Percentiles rank a stretch among this genome's conserved stretches.
Conservation (phyloP, 2,113 vertebrate species). For the Cyanistes caeruleus region DNA sequence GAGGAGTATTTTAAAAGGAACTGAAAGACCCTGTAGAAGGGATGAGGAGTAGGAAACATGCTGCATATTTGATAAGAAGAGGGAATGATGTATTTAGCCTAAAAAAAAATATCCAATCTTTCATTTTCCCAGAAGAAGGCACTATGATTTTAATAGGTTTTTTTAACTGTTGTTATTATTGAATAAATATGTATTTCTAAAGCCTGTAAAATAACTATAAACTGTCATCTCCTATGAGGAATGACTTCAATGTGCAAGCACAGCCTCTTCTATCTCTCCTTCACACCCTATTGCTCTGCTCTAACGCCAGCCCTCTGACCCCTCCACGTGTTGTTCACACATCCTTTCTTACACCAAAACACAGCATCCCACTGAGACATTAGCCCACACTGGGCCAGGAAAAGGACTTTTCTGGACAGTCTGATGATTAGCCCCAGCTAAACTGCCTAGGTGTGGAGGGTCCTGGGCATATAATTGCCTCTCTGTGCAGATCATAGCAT, state of each 20-base stretch:
- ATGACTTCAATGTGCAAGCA: neutral
- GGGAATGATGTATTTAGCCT: neutral
- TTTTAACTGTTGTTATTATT: neutral
- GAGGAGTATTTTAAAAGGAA: neutral
- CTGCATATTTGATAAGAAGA: neutral
- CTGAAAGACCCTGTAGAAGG: neutral
- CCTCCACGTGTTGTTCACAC: no score
- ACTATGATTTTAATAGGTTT: neutral
- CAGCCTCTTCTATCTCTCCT: neutral
- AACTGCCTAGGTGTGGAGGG: neutral
- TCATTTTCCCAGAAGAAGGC: neutral
- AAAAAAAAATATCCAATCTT: neutral
- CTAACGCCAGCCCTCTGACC: neutral
- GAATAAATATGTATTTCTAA: neutral
- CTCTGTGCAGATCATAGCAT: neutral
- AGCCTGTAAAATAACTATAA: neutral
- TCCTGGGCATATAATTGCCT: neutral
- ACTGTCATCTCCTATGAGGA: neutral
- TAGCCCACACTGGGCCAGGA: fast-evolving
- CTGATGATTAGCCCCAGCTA: neutral
- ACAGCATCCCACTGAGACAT: neutral
- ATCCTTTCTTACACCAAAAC: neutral
- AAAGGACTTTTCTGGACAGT: neutral
- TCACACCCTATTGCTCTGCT: fast-evolving
- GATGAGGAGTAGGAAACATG: neutral